Percentiles rank a stretch among this genome's conserved stretches.
Conservation (phyloP, 2,113 vertebrate genomes). For the Cyrtonyx montezumae region DNA sequence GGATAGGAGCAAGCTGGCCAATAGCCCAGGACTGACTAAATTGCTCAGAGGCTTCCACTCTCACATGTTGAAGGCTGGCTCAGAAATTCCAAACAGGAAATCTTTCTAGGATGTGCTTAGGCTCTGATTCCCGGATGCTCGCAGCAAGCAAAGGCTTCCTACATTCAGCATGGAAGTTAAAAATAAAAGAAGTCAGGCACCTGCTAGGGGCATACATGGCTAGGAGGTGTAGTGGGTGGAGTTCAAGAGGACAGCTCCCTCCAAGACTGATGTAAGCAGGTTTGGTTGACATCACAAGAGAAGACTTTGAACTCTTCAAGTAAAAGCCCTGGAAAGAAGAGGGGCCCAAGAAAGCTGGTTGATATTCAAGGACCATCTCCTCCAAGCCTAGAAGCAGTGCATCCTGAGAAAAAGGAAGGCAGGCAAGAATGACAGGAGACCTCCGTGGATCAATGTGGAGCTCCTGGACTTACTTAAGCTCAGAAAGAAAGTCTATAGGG, state of each 20-base stretch:
- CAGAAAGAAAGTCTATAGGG: too few species aligned
- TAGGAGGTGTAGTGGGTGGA: background rate
- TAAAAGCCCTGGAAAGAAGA: too few species aligned
- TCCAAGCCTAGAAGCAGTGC: too few species aligned
- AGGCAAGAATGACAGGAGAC: too few species aligned
- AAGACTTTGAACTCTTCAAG: too few species aligned
- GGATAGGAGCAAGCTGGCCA: background rate
- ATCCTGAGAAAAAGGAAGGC: too few species aligned
- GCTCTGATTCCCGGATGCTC: background rate
- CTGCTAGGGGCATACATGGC: background rate
- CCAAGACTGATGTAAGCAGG: background rate
- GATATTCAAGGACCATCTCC: too few species aligned
- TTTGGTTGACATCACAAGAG: background rate
- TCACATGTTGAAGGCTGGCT: background rate
- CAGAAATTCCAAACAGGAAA: conserved; percentile 52
- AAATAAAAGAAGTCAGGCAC: conserved; percentile 50
- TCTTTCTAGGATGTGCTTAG: conserved; percentile 36
- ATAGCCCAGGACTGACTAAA: background rate
- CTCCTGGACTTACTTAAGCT: too few species aligned
- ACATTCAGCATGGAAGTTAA: background rate
- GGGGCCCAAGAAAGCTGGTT: too few species aligned
- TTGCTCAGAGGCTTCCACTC: background rate
- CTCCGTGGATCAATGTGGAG: too few species aligned
- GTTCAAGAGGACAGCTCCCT: background rate
- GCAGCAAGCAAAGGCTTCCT: conserved; percentile 51